These are phyloP conservation scores for Lutraria lutraria DNA, from an alignment of 2,888 invertebrate species.

Conservation along the genomic window DNA sequence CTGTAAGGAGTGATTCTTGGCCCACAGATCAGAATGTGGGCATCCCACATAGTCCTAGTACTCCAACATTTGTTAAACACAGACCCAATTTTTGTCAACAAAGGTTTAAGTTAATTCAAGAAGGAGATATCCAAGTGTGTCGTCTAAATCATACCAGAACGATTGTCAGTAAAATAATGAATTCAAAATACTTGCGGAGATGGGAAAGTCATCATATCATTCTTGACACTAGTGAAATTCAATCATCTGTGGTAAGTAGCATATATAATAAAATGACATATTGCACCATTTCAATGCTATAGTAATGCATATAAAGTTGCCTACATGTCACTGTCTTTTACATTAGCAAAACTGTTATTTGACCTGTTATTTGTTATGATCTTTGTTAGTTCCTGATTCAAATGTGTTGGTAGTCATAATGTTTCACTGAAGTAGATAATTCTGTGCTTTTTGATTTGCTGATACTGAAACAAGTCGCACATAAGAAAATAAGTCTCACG, in stretches of 20 bases:
- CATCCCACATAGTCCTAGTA: constrained; percentile 49
- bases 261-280: too few relatives aligned
- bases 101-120: constrained; percentile 90
- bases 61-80: constrained; percentile 58
- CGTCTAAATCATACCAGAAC: constrained; percentile 92
- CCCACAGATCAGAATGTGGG: constrained; percentile 40
- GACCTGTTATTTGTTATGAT: too few relatives aligned
- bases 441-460: too few relatives aligned
- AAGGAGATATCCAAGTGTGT: constrained; percentile 92
- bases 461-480: too few relatives aligned
- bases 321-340: neutral
- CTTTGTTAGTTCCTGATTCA: too few relatives aligned
- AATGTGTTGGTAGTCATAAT: too few relatives aligned
- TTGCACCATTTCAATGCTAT: neutral
- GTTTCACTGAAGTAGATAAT: too few relatives aligned
- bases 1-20: constrained; percentile 53
- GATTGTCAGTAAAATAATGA: constrained; percentile 92
- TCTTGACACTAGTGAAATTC: constrained; percentile 90
- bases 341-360: neutral
- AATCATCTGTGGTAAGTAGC: constrained; percentile 91
- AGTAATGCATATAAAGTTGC: neutral
- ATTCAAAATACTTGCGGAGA: constrained; percentile 92
- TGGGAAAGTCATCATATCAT: constrained; percentile 93
- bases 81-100: constrained; percentile 83
- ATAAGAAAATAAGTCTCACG: too few relatives aligned